Base-by-base conservation (phyloP, 2,797 vertebrate species). In the Gadopsis marmoratus region DNA sequence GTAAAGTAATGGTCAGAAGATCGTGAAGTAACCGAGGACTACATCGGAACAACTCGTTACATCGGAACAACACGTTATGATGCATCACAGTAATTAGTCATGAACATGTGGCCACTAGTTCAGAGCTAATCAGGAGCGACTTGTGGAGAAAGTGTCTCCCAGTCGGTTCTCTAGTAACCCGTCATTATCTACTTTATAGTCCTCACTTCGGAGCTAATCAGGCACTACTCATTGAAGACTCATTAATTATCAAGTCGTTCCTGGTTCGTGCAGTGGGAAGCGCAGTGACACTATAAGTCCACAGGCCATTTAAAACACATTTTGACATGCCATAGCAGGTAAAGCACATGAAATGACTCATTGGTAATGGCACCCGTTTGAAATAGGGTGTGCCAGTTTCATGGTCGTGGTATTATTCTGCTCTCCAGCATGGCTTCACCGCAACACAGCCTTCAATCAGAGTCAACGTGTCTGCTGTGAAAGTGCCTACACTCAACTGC, bases 311-410 rank as follows among this genome's bases (percentile, higher is more conserved):
- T 48, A n/a, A 35, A 21, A 37, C 50, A n/a, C 29, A 56, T 58
- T 48, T 48, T 59, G 21, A 26, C 55, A 37, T 48, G 43, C 48
- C 8, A 6, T 50, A n/a, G 50, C 50, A 51, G n/a, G 50, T 23
- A n/a, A 23, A 51, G n/a, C 8, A n/a, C 21, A n/a, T 21, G 9
- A 21, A 48, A 8, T 23, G 21, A 51, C 7, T 51, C 21, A 48
- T 26, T 26, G 37, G 19, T 26, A 12, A 37, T 21, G 74, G 47
- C 56, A 26, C 54, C 29, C 3, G 1, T 35, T 55, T 53, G 7
- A 37, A 12, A 35, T 43, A 50, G 45, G 9, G 13, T 53, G 54
- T 19, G 39, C 37, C 69, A 45, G 53, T 59, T 59, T 78, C 47
- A 66, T 5, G 45, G 17, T 63, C 12, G 13, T 5, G 43, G 21